Evolutionary conservation across 2,888 invertebrate species (phyloP), one percentile per base, ranked within the genome.

Genomic region (Unio pictorum): DNA sequence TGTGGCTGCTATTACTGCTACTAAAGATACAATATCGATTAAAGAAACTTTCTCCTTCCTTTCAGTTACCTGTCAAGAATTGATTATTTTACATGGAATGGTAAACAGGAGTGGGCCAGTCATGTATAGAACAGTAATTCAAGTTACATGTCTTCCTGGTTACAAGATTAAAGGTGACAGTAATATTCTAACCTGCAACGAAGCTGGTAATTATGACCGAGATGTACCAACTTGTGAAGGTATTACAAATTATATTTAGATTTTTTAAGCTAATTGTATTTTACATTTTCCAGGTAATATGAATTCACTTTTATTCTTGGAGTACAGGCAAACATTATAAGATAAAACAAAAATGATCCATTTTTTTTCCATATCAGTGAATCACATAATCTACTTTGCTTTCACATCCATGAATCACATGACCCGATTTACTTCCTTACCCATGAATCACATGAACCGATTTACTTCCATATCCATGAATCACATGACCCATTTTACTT

Each of bases 91-190:
- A 11, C 77, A 84, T 80, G 84, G 81, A 8, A 58, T 64, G 23
- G 71, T 72, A 0, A 81, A 76, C 55, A 60, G 67, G 15, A 68
- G 76, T 28, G 77, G 72, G 54, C 79, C 79, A 34, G 74, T 82
- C 55, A 66, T 59, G 45, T 76, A 80, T 34, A 81, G 81, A 17
- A 73, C 76, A 56, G 69, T 59, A 64, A 75, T 85, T 23, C 68
- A 69, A 17, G 69, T 86, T 26, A 72, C 63, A 57, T 86, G 86
- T 83, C 71, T 82, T 67, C 30, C 66, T 68, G 86, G 85, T 34
- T 85, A 80, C 73, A 45, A 69, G 23, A 62, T 79, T 34, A 63
- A 68, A 18, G 73, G 67, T n/a, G 63, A 66, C 23, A 30, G 11
- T 8, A 61, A 67, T 26, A 64, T 65, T 7, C 66, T 85, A 34